A percentile compares a stretch with the other conserved stretches of the same genome.
phyloP scores from a whole-genome alignment of 2,113 vertebrate genomes.

The Tylochromis polylepis region DNA sequence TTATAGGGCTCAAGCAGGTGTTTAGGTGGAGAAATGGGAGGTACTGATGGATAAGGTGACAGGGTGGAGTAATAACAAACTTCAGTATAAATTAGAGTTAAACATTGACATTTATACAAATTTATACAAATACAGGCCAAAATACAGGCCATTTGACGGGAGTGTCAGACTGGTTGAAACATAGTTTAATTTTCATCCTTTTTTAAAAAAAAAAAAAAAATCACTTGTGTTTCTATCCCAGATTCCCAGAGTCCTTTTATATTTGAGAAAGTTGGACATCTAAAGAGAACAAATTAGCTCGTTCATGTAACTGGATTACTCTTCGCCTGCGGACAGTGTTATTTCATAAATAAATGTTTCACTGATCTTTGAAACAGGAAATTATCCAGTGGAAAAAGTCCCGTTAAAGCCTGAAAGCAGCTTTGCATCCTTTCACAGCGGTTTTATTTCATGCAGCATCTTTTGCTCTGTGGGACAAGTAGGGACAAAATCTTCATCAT shows the following conservation, averaged over 20 bases:
- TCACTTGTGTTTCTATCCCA: not conserved
- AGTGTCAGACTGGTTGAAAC: conserved; percentile 35
- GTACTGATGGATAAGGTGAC: conserved; percentile 31
- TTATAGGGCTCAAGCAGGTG: conserved; percentile 41
- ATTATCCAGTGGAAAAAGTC: not conserved
- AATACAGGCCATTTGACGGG: conserved; percentile 60
- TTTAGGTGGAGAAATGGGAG: conserved; percentile 12
- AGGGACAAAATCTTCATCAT: not conserved
- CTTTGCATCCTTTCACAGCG: not conserved
- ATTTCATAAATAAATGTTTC: not conserved
- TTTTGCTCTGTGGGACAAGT: not conserved
- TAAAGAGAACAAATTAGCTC: not conserved
- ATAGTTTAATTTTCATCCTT: conserved; percentile 9
- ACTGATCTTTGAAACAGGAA: not conserved
- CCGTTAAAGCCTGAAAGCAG: not conserved
- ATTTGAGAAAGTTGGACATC: not conserved
- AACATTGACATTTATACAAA: too few relatives aligned
- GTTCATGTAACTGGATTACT: not conserved
- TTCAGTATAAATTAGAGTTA: conserved; percentile 37
- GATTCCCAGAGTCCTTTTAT: not conserved
- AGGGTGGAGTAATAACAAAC: conserved; percentile 55
- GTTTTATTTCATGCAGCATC: not conserved
- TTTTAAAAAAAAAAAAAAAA: too few relatives aligned
- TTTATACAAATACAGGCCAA: too few relatives aligned
- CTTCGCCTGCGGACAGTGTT: not conserved